These are phyloP conservation scores for Hydractinia symbiolongicarpus DNA, from an alignment of 30 jellyfish, hydroid and myxozoan genomes.

Conservation along the genomic window DNA sequence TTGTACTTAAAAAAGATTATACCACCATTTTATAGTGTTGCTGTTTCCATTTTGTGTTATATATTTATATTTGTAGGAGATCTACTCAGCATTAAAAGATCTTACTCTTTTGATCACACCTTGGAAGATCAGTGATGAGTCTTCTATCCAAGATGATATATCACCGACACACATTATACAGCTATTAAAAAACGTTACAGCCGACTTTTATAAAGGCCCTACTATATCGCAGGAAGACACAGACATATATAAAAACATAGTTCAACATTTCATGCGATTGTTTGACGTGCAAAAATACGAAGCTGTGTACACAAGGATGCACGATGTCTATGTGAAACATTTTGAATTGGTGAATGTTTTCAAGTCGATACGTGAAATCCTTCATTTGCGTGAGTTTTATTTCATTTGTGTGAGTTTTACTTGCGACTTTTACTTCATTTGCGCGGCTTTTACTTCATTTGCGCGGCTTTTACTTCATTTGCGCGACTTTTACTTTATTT, in stretches of 20 bases:
- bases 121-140: constrained; percentile 27
- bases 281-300: constrained; percentile 52
- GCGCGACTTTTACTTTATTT: no score
- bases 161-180: neutral
- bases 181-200: neutral
- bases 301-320: constrained; percentile 77
- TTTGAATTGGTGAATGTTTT: constrained; percentile 62
- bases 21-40: no score
- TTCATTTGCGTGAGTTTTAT: constrained; percentile 53
- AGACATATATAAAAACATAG: constrained; percentile 27
- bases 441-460: no score
- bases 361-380: constrained; percentile 47
- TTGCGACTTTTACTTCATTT: neutral
- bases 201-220: neutral
- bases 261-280: constrained; percentile 77
- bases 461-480: no score
- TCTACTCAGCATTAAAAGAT: constrained; percentile 23
- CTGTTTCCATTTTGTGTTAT: no score
- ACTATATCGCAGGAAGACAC: neutral
- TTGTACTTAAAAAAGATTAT: no score
- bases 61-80: constrained; percentile 10
- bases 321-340: constrained; percentile 51
- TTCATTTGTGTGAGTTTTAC: neutral
- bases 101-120: constrained; percentile 48
- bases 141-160: neutral